These are phyloP conservation scores for Chaenodraco wilsoni DNA, from an alignment of 2,797 vertebrate genomes.

Conservation along the genomic window DNA sequence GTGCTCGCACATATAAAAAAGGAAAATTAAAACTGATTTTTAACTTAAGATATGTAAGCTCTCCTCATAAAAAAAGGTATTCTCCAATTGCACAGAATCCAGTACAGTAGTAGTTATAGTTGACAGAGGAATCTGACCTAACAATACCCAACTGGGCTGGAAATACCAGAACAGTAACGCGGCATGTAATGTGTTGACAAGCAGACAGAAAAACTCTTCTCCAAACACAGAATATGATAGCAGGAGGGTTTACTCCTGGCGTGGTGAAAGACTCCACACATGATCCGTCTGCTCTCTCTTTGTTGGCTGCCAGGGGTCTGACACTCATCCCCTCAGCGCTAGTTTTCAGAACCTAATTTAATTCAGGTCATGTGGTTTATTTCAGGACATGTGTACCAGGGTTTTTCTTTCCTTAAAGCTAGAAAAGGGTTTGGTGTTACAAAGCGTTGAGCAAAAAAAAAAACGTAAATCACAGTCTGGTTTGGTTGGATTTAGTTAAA, in stretches of 20 bases:
- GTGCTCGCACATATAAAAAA: conserved; percentile 6
- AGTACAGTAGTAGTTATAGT: conserved; percentile 9
- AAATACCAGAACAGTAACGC: conserved; percentile 55
- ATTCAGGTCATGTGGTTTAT: conserved; percentile 45
- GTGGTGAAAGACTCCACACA: conserved; percentile 50
- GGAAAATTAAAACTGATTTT: not conserved
- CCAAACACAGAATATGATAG: conserved; percentile 55
- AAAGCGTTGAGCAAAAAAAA: conserved; percentile 20
- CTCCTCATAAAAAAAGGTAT: conserved; percentile 45
- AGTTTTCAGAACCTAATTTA: conserved; percentile 43
- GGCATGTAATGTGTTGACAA: conserved; percentile 38
- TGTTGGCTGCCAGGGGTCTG: conserved; percentile 38
- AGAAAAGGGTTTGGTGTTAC: conserved; percentile 33
- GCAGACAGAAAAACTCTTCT: conserved; percentile 38
- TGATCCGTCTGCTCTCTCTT: conserved; percentile 66
- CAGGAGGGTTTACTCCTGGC: conserved; percentile 35
- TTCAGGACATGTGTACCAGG: conserved; percentile 28
- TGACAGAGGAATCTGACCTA: conserved; percentile 37
- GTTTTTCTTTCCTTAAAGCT: conserved; percentile 11
- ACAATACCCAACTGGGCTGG: conserved; percentile 52
- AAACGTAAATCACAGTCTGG: not conserved
- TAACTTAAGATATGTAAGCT: conserved; percentile 1
- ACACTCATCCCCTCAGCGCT: conserved; percentile 35
- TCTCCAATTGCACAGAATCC: conserved; percentile 3
- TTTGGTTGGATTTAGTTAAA: conserved; percentile 18